Conservation (phyloP, 2,113 vertebrate species). For the Chamaea fasciata region DNA sequence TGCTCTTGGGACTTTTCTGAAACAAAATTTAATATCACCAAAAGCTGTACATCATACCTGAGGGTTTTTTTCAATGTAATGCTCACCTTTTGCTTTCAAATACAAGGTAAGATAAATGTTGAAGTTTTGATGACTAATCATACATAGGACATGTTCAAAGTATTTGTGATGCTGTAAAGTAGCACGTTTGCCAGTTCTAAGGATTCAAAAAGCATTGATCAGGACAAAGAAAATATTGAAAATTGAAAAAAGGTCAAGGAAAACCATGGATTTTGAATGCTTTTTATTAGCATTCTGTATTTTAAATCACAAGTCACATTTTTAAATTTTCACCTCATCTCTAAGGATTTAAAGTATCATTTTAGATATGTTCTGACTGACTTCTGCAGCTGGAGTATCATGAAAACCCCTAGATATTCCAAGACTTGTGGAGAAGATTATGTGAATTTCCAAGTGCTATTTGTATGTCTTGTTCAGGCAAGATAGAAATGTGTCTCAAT, state of each 20-base stretch:
- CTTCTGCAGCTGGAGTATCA: background rate
- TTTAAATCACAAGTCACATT: background rate
- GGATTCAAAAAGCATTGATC: background rate
- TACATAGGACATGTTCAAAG: background rate
- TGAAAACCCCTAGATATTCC: background rate
- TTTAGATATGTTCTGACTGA: background rate
- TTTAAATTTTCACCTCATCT: background rate
- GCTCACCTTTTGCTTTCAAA: background rate
- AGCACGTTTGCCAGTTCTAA: background rate
- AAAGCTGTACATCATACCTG: background rate
- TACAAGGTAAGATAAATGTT: background rate
- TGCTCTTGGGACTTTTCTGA: background rate
- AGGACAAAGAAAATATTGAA: background rate
- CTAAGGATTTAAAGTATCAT: background rate
- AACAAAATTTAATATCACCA: background rate
- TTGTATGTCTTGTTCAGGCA: background rate
- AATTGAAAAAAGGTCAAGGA: background rate
- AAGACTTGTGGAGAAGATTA: background rate
- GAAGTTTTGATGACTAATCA: background rate
- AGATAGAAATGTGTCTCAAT: background rate
- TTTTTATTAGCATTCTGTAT: background rate
- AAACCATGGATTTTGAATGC: background rate
- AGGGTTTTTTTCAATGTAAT: background rate
- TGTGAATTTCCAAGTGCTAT: background rate
- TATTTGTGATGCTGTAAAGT: background rate